Conservation (phyloP, 2,888 invertebrate species). For the Drosophila maculinotata region DNA sequence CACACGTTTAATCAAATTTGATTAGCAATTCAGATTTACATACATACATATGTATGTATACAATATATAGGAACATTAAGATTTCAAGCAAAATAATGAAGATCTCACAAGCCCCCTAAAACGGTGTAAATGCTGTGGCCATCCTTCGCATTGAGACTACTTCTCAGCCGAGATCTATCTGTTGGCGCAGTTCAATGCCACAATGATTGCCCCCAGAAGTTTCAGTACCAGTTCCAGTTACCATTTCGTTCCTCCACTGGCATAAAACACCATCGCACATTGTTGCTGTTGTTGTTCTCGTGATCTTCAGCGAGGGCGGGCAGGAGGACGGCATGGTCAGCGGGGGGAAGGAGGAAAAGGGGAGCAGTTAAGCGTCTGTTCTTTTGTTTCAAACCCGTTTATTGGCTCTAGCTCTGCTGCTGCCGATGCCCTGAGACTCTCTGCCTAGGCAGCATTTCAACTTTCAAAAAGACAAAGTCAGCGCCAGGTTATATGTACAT, state of each 20-base stretch:
- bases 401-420: conserved; percentile 58
- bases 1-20: conserved; percentile 7
- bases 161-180: conserved; percentile 8
- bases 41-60: neutral
- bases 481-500: conserved; percentile 53
- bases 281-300: conserved; percentile 39
- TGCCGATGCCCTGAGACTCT: conserved; percentile 44
- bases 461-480: conserved; percentile 71
- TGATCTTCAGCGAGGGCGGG: conserved; percentile 64
- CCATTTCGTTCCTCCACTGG: conserved; percentile 51
- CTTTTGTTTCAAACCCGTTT: conserved; percentile 77
- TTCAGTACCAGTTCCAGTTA: conserved; percentile 59
- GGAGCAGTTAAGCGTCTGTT: conserved; percentile 61
- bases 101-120: neutral
- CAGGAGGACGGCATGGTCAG: no score
- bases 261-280: conserved; percentile 33
- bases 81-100: conserved; percentile 7
- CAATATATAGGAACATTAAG: neutral
- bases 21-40: neutral
- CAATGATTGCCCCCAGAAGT: conserved; percentile 40
- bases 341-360: neutral
- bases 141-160: conserved; percentile 21
- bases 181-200: conserved; percentile 38
- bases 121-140: neutral
- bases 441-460: conserved; percentile 64